Evolutionary conservation across 2,888 invertebrate species (phyloP).

Genomic region (Hypsopygia costalis): DNA sequence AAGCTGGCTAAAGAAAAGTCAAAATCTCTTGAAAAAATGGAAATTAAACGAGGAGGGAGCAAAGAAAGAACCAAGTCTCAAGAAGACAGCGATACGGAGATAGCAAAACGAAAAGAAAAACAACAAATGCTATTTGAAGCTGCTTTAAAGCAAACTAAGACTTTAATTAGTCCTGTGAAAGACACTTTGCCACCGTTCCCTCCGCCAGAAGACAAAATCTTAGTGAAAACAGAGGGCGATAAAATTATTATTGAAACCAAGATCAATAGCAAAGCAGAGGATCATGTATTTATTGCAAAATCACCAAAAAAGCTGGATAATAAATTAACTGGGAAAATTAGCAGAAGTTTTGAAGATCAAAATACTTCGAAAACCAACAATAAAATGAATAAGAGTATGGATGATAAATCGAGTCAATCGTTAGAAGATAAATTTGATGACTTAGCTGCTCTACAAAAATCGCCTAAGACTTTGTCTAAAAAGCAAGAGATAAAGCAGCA

Average conservation of each 20-base stretch:
- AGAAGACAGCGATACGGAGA: conserved; percentile 86
- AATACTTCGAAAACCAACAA: conserved; percentile 75
- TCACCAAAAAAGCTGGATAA: conserved; percentile 86
- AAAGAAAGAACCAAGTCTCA: conserved; percentile 86
- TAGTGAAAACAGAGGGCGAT: conserved; percentile 86
- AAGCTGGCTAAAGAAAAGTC: conserved; percentile 83
- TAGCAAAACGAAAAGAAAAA: conserved; percentile 86
- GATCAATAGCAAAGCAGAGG: conserved; percentile 87
- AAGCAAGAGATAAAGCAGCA: conserved; percentile 82
- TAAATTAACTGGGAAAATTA: conserved; percentile 78
- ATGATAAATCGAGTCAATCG: conserved; percentile 81
- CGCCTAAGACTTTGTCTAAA: conserved; percentile 80
- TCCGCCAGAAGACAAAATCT: conserved; percentile 86
- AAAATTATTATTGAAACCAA: conserved; percentile 86
- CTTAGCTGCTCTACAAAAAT: conserved; percentile 76
- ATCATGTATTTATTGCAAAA: conserved; percentile 88
- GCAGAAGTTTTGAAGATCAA: conserved; percentile 82
- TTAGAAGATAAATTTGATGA: conserved; percentile 83
- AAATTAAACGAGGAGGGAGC: conserved; percentile 76
- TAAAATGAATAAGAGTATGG: conserved; percentile 83
- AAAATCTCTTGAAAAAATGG: conserved; percentile 84
- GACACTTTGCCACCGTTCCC: conserved; percentile 86
- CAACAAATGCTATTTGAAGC: conserved; percentile 88
- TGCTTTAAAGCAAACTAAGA: conserved; percentile 87
- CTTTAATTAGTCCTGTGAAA: conserved; percentile 86